phyloP scores from a whole-genome alignment of 2,888 invertebrate species.

The Ctenicera cuprea region DNA sequence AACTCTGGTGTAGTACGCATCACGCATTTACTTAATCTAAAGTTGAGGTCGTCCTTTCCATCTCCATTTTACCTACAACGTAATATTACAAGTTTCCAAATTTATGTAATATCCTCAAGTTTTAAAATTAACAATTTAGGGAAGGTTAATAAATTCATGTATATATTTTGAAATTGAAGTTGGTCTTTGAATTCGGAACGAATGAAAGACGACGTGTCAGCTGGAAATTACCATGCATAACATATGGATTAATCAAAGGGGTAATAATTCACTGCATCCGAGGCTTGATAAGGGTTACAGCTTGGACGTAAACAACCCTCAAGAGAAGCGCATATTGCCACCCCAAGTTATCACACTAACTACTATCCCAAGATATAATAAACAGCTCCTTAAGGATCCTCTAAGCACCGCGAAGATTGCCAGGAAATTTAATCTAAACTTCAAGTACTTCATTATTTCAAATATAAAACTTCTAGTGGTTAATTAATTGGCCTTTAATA shows the following conservation, averaged over 20 bases:
- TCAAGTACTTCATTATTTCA: slow-evolving; percentile 33
- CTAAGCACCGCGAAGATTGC: slow-evolving; percentile 15
- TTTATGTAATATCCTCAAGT: background rate
- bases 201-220: background rate
- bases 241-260: slow-evolving; percentile 32
- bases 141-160: background rate
- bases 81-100: background rate
- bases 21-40: slow-evolving; percentile 12
- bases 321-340: slow-evolving; percentile 39
- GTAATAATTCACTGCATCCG: slow-evolving; percentile 36
- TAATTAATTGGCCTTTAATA: slow-evolving; percentile 26
- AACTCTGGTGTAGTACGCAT: background rate
- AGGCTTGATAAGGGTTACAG: slow-evolving; percentile 41
- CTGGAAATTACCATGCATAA: slow-evolving; percentile 11
- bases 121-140: slow-evolving; percentile 13
- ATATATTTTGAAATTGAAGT: background rate
- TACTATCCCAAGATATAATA: slow-evolving; percentile 42
- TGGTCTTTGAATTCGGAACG: background rate
- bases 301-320: slow-evolving; percentile 43
- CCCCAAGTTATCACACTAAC: slow-evolving; percentile 43
- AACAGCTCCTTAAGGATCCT: slow-evolving; percentile 41
- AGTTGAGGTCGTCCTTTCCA: background rate
- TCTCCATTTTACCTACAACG: slow-evolving; percentile 9
- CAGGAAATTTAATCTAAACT: slow-evolving; percentile 47
- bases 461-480: slow-evolving; percentile 27